phyloP scores from a whole-genome alignment of 2,113 vertebrate species.

The Scortum barcoo region DNA sequence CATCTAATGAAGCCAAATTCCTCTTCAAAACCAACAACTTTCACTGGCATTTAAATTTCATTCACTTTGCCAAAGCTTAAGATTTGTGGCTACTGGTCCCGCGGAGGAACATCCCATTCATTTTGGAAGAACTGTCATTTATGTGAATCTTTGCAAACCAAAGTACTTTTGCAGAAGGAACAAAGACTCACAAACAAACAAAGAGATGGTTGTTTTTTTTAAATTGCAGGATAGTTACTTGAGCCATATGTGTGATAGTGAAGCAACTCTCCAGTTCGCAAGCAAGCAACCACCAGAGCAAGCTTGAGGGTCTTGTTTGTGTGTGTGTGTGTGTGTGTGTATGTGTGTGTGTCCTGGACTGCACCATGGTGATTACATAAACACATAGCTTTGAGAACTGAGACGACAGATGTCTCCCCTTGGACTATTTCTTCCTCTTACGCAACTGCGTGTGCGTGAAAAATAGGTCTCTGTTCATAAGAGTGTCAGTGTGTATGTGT shows the following conservation, averaged over 20 bases:
- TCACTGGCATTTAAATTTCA: neutral
- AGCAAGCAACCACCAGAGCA: slow-evolving; percentile 29
- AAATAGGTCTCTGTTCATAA: slow-evolving; percentile 39
- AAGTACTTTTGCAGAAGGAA: neutral
- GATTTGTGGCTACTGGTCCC: neutral
- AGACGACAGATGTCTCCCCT: slow-evolving; percentile 72
- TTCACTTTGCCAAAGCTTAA: neutral
- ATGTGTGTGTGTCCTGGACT: slow-evolving; percentile 22
- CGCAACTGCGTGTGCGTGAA: slow-evolving; percentile 54
- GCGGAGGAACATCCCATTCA: neutral
- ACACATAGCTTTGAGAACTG: slow-evolving; percentile 62
- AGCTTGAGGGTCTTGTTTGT: slow-evolving; percentile 21
- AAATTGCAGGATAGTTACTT: neutral
- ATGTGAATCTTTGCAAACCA: neutral
- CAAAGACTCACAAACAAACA: neutral
- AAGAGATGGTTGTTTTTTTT: neutral
- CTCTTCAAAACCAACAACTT: neutral
- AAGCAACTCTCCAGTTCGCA: slow-evolving; percentile 17
- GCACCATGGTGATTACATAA: slow-evolving; percentile 76
- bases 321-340: slow-evolving; percentile 10
- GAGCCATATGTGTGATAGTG: neutral
- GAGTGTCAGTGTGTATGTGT: slow-evolving; percentile 31
- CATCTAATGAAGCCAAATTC: neutral
- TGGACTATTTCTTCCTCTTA: slow-evolving; percentile 74
- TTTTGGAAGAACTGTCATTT: neutral